Evolutionary conservation across 2,797 vertebrate genomes (phyloP).

Genomic region (Lithobates pipiens): DNA sequence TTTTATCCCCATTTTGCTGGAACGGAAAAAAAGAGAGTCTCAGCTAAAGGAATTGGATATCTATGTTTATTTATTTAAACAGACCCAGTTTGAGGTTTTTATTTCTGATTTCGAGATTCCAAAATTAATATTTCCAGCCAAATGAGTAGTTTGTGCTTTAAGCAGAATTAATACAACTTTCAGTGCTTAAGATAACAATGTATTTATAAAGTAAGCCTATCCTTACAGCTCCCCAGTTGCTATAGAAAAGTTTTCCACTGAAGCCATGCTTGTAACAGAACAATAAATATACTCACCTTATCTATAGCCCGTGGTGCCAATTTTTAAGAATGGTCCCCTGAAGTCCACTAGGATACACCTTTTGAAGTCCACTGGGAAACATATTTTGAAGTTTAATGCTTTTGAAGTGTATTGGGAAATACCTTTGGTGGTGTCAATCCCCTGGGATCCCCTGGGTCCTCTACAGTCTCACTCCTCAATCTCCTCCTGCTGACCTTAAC

Average conservation of each 20-base stretch:
- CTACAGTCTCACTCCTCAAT: too few species aligned
- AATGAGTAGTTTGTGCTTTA: background rate
- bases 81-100: background rate
- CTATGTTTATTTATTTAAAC: background rate
- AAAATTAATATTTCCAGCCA: background rate
- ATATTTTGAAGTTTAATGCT: too few species aligned
- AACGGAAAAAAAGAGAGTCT: background rate
- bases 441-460: too few species aligned
- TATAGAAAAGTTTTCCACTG: background rate
- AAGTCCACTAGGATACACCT: too few species aligned
- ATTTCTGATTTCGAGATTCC: background rate
- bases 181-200: background rate
- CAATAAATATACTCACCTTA: background rate
- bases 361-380: too few species aligned
- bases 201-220: background rate
- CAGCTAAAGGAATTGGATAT: background rate
- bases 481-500: too few species aligned
- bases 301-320: background rate
- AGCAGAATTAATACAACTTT: background rate
- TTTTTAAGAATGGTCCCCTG: too few species aligned
- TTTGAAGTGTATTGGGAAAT: too few species aligned
- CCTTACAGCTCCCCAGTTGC: background rate
- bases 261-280: background rate
- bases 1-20: constrained; percentile 9
- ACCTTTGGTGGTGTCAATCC: too few species aligned